Evolutionary conservation across 1,140 invertebrate species (phyloP).

Genomic region (Centruroides vittatus): DNA sequence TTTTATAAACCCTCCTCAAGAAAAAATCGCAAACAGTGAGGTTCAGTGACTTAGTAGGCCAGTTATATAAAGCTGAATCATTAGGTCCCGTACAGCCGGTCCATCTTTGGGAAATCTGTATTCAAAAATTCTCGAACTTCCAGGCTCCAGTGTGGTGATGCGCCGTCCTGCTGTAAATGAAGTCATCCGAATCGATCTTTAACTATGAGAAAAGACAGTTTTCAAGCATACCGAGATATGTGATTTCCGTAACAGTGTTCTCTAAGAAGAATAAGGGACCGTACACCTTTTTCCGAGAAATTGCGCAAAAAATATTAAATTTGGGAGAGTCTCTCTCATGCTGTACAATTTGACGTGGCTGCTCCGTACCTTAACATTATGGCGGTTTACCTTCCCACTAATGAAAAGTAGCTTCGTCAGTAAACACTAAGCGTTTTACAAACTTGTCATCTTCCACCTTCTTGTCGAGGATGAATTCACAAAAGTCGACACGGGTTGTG

Average conservation of each 20-base stretch:
- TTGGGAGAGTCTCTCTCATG: neutral
- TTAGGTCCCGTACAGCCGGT: neutral
- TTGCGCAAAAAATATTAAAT: neutral
- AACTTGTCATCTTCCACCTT: neutral
- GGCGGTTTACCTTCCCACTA: neutral
- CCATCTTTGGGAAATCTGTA: conserved; percentile 5
- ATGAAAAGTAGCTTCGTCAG: conserved; percentile 5
- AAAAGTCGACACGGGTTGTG: neutral
- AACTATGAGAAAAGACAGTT: no score
- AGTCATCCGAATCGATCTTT: no score
- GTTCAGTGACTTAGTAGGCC: neutral
- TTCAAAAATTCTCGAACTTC: conserved; percentile 11
- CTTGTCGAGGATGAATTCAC: neutral
- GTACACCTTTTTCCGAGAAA: no score
- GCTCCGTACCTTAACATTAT: neutral
- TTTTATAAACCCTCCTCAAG: conserved; percentile 14
- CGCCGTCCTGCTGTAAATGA: neutral
- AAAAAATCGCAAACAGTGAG: conserved; percentile 13
- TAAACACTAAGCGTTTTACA: neutral
- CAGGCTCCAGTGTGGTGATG: neutral
- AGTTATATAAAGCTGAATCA: no score
- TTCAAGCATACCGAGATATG: no score
- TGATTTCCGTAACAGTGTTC: no score
- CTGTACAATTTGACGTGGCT: neutral
- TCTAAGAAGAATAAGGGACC: no score